phyloP scores from a whole-genome alignment of 2,888 invertebrate genomes.

The Beris morrisii region DNA sequence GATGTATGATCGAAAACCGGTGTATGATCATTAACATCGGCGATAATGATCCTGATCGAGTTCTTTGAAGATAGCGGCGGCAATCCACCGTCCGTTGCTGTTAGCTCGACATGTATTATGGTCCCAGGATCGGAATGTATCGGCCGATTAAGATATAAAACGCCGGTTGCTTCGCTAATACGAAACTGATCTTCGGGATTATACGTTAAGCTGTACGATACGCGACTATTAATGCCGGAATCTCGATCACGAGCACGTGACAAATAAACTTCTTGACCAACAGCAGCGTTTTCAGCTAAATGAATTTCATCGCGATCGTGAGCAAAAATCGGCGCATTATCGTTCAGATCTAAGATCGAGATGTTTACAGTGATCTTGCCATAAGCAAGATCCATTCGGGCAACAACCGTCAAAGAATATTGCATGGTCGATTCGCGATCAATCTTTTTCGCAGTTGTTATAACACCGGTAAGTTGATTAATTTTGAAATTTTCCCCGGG shows the following conservation, averaged over 20 bases:
- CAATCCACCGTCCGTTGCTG: constrained; percentile 81
- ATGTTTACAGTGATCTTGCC: constrained; percentile 80
- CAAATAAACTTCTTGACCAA: constrained; percentile 89
- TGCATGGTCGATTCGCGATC: constrained; percentile 80
- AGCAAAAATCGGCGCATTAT: constrained; percentile 84
- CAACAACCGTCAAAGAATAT: constrained; percentile 80
- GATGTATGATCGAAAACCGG: constrained; percentile 90
- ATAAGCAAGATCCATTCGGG: constrained; percentile 73
- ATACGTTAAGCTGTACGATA: constrained; percentile 78
- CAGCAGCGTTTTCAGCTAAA: constrained; percentile 86
- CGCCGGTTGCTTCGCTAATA: constrained; percentile 84
- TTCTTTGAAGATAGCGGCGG: constrained; percentile 76
- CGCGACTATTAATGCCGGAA: constrained; percentile 82
- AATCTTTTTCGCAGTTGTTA: constrained; percentile 75
- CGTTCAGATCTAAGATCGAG: constrained; percentile 83
- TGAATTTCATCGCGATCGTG: constrained; percentile 77
- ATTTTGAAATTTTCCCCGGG: constrained; percentile 75
- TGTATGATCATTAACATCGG: constrained; percentile 94
- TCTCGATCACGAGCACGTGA: constrained; percentile 87
- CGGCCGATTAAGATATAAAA: constrained; percentile 83
- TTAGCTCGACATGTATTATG: constrained; percentile 73
- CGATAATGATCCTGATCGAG: constrained; percentile 70
- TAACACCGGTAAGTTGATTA: constrained; percentile 75
- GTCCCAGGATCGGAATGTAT: constrained; percentile 74
- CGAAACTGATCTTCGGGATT: constrained; percentile 81